Percentiles rank a stretch among this genome's conserved stretches.
Conservation (phyloP, 2,797 vertebrate genomes). For the Petrocephalus sullivani region DNA sequence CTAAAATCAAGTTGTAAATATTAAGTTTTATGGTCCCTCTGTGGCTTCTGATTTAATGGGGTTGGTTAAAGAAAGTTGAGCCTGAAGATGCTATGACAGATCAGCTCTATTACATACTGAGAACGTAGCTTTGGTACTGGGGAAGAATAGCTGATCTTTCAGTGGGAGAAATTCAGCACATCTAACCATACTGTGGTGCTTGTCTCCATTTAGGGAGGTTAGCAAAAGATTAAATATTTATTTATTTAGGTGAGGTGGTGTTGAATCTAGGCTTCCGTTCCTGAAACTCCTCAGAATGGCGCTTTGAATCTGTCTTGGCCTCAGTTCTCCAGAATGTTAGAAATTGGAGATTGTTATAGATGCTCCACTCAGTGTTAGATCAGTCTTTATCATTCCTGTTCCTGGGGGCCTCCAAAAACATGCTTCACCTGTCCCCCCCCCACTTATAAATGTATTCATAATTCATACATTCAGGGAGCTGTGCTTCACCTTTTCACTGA, state of each 20-base stretch:
- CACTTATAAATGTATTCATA: neutral
- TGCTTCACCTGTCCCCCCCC: neutral
- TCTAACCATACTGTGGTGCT: constrained; percentile 6
- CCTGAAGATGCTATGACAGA: neutral
- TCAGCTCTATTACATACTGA: neutral
- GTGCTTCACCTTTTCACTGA: neutral
- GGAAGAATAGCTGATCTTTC: neutral
- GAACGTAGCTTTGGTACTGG: neutral
- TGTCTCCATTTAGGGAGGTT: constrained; percentile 16
- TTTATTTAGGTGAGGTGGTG: constrained; percentile 4
- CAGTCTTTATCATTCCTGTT: neutral
- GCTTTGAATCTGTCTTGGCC: neutral
- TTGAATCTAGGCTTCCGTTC: neutral
- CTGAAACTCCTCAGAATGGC: neutral
- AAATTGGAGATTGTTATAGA: neutral
- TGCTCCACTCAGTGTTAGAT: constrained; percentile 1
- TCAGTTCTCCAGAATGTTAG: neutral
- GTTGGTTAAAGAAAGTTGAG: neutral
- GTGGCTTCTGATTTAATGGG: constrained; percentile 13
- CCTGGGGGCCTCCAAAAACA: neutral
- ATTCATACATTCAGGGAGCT: neutral
- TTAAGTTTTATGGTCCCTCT: constrained; percentile 12
- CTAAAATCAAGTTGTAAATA: constrained; percentile 20
- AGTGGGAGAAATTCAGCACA: neutral
- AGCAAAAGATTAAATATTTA: constrained; percentile 18